Percentiles rank a stretch among this genome's conserved stretches.
Conservation (phyloP, 2,797 vertebrate species). For the Rhinichthys osculus region DNA sequence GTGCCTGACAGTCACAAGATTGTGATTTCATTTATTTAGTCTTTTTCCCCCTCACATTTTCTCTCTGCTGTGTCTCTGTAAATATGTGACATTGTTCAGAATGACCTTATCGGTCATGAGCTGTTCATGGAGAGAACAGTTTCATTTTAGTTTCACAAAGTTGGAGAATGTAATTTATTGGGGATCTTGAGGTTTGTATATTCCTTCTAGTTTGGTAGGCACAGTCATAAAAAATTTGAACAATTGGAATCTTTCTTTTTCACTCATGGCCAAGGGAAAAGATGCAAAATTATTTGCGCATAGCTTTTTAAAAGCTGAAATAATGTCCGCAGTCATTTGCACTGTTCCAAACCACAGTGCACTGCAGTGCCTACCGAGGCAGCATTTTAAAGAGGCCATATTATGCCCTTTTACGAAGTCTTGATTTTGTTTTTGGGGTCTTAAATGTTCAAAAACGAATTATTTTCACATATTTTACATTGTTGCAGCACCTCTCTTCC, state of each 20-base stretch:
- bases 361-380: background rate
- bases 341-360: background rate
- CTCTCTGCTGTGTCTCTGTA: constrained; percentile 25
- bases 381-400: background rate
- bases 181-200: background rate
- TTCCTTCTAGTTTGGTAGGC: constrained; percentile 3
- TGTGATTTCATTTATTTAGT: constrained; percentile 59
- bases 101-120: constrained; percentile 19
- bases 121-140: background rate
- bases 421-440: background rate
- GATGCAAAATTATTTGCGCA: background rate
- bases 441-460: background rate
- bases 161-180: constrained; percentile 9
- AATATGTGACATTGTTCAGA: constrained; percentile 37
- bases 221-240: background rate
- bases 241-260: constrained; percentile 8
- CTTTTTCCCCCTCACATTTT: constrained; percentile 42
- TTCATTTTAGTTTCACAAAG: background rate
- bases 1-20: constrained; percentile 61
- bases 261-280: constrained; percentile 5
- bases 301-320: constrained; percentile 32
- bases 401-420: background rate
- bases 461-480: background rate
- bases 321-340: background rate
- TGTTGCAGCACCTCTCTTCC: background rate